A percentile compares a stretch with the other conserved stretches of the same genome.
Evolutionary conservation across 2,113 vertebrate species (phyloP).

Genomic region (Albula goreensis): DNA sequence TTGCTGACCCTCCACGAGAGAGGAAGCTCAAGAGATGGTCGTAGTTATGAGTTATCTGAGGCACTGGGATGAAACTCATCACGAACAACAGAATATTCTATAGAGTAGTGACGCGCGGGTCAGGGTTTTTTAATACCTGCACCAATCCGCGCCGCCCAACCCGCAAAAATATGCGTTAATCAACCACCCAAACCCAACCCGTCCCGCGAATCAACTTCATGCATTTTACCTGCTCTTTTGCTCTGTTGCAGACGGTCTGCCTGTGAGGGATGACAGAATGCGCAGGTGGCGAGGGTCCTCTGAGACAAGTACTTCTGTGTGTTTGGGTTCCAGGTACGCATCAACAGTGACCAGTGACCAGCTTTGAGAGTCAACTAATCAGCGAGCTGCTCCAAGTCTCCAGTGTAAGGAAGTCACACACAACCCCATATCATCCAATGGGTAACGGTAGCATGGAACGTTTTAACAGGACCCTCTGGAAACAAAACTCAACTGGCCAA

Average conservation of each 20-base stretch:
- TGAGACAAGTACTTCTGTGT: conserved; percentile 19
- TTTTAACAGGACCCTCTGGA: conserved; percentile 6
- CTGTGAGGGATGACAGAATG: background rate
- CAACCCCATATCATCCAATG: conserved; percentile 16
- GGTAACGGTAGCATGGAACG: conserved; percentile 25
- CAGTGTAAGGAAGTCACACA: conserved; percentile 25
- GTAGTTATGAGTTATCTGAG: conserved; percentile 19
- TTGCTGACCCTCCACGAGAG: conserved; percentile 26
- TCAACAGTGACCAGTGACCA: conserved; percentile 17
- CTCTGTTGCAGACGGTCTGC: conserved; percentile 10
- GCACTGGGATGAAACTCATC: conserved; percentile 32
- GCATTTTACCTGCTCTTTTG: background rate
- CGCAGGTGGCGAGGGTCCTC: background rate
- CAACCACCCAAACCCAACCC: no score
- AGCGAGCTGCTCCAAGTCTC: background rate
- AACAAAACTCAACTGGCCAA: conserved; percentile 6
- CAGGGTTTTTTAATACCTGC: no score
- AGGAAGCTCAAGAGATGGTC: background rate
- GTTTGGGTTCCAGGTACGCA: conserved; percentile 14
- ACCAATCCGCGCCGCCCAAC: no score
- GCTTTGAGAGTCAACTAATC: conserved; percentile 21
- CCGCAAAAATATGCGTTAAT: no score
- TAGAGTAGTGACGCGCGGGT: background rate
- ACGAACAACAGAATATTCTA: conserved; percentile 18
- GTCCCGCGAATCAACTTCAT: no score